Percentiles rank a stretch among this genome's conserved stretches.
Conservation (phyloP, 2,888 invertebrate species). For the Omphaloscelis lunosa region DNA sequence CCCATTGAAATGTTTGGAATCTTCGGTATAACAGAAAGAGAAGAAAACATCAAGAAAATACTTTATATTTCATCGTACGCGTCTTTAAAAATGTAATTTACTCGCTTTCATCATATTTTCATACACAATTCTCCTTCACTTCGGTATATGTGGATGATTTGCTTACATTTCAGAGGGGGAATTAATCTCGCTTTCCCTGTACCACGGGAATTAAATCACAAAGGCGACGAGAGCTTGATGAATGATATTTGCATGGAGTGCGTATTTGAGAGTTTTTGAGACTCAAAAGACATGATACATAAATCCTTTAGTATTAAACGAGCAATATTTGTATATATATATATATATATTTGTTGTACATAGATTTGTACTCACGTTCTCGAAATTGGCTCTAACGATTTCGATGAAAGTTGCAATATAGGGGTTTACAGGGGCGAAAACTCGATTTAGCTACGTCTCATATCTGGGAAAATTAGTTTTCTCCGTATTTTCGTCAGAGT, state of each 20-base stretch:
- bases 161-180: constrained; percentile 1
- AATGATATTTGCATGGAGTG: constrained; percentile 34
- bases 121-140: neutral
- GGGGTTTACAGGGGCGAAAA: too few species aligned
- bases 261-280: constrained; percentile 23
- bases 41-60: neutral
- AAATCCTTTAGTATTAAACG: too few species aligned
- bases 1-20: neutral
- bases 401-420: too few species aligned
- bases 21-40: neutral
- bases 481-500: too few species aligned
- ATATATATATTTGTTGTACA: too few species aligned
- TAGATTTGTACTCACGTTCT: too few species aligned
- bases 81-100: constrained; percentile 26
- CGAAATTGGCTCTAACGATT: too few species aligned
- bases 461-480: too few species aligned
- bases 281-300: neutral
- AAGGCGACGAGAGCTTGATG: constrained; percentile 13
- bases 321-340: too few species aligned
- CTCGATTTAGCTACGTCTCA: too few species aligned
- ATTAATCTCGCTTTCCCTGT: constrained; percentile 34
- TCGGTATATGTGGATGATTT: constrained; percentile 13
- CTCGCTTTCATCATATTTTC: constrained; percentile 21
- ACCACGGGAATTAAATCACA: constrained; percentile 42
- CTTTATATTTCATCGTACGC: neutral